Base-by-base conservation (phyloP, 2,888 invertebrate species). In the Drosophila villosipedis region DNA sequence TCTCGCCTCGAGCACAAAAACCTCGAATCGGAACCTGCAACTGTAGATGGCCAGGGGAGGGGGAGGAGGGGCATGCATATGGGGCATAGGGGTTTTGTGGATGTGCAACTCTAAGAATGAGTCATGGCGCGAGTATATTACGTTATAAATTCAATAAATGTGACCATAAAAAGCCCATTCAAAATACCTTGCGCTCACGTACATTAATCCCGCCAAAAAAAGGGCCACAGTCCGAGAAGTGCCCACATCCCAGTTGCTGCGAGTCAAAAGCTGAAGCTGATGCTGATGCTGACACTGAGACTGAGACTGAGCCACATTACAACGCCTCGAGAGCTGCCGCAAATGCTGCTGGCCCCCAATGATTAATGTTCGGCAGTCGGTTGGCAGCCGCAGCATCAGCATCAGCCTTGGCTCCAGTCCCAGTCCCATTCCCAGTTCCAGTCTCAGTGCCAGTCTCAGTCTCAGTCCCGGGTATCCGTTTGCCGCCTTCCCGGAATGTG, bases 91-190 rank as follows among this genome's bases (percentile, higher is more conserved):
- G 54, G 33, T 10, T 22, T 25, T 3, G 47, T 47, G 47, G 47
- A 47, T 47, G 47, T 58, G 57, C 67, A 52, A 50, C 54, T 69
- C 69, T 76, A 72, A 67, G 68, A 76, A 79, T 89, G 85, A 84
- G 73, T 86, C 90, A 89, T 87, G 83, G 73, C 85, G 81, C 77
- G 83, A 78, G 78, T 82, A 86, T 86, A 90, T 85, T 82, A 88
- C 87, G 90, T 90, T 90, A 88, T 88, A 88, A 88, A 88, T 88
- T 88, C 90, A 88, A 90, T 90, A 89, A 90, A 88, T 88, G 87
- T 76, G 89, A 84, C 90, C 87, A 88, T 88, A 90, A 88, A 88
- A 87, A 90, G 83, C 89, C 86, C 90, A 89, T 90, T 88, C 86
- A 72, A 75, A 90, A 88, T 88, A 88, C 87, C 87, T 87, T 90